phyloP scores from a whole-genome alignment of 2,888 invertebrate genomes.

The Ctenicera cuprea region DNA sequence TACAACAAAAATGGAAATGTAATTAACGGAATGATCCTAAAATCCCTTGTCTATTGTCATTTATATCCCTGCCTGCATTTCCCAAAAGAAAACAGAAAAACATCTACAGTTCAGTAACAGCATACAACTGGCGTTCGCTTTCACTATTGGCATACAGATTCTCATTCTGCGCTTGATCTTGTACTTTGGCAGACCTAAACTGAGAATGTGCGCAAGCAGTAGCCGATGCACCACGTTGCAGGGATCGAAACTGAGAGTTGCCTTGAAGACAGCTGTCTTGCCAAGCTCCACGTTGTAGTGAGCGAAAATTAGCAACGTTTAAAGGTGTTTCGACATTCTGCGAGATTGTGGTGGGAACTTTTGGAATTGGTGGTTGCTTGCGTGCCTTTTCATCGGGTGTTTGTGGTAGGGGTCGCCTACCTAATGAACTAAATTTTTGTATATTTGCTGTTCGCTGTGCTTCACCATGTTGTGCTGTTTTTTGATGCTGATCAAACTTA shows the following conservation, averaged over 20 bases:
- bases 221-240: slow-evolving; percentile 72
- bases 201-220: slow-evolving; percentile 65
- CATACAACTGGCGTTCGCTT: slow-evolving; percentile 77
- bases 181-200: slow-evolving; percentile 70
- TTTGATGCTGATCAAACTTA: slow-evolving; percentile 73
- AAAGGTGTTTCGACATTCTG: slow-evolving; percentile 68
- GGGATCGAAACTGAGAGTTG: slow-evolving; percentile 71
- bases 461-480: slow-evolving; percentile 58
- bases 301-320: slow-evolving; percentile 75
- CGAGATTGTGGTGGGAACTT: slow-evolving; percentile 68
- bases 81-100: slow-evolving; percentile 67
- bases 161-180: slow-evolving; percentile 69
- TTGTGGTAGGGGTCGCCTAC: slow-evolving; percentile 71
- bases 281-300: slow-evolving; percentile 72
- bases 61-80: slow-evolving; percentile 69
- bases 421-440: slow-evolving; percentile 71
- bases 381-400: slow-evolving; percentile 71
- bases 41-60: slow-evolving; percentile 43
- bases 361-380: slow-evolving; percentile 69
- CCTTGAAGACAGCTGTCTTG: slow-evolving; percentile 65
- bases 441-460: slow-evolving; percentile 70
- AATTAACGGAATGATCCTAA: slow-evolving; percentile 46
- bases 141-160: slow-evolving; percentile 71
- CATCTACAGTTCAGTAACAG: slow-evolving; percentile 82
- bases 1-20: slow-evolving; percentile 38